phyloP scores from a whole-genome alignment of 1,140 invertebrate species.

The Pogonognathellus flavescens region DNA sequence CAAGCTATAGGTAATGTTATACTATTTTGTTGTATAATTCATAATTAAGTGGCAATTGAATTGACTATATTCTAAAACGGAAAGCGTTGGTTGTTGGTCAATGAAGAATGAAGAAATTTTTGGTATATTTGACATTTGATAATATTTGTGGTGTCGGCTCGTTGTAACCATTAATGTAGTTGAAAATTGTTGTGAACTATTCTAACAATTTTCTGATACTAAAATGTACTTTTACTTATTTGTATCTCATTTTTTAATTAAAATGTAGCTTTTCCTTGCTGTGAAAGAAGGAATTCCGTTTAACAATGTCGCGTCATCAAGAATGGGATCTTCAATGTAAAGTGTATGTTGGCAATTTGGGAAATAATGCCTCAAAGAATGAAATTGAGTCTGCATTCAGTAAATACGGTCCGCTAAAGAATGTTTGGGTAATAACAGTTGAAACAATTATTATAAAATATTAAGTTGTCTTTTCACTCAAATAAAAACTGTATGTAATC shows the following conservation, averaged over 20 bases:
- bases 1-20: conserved; percentile 45
- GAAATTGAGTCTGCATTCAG: conserved; percentile 93
- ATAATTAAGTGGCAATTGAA: conserved; percentile 39
- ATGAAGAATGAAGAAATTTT: conserved; percentile 9
- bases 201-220: not conserved
- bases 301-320: conserved; percentile 75
- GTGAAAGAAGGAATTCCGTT: not conserved
- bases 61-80: conserved; percentile 26
- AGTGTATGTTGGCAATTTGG: conserved; percentile 98
- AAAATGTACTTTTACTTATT: not conserved
- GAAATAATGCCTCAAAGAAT: conserved; percentile 90
- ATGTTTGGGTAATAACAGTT: conserved; percentile 86
- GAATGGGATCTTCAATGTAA: conserved; percentile 96
- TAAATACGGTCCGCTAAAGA: conserved; percentile 94
- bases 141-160: conserved; percentile 13
- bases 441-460: conserved; percentile 78
- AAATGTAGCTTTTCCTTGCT: conserved; percentile 16
- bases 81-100: conserved; percentile 24
- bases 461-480: conserved; percentile 84
- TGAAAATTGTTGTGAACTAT: not conserved
- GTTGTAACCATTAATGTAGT: not conserved
- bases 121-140: conserved; percentile 14
- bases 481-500: conserved; percentile 97
- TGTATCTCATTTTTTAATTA: not conserved
- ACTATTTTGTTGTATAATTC: conserved; percentile 50